phyloP scores from a whole-genome alignment of 2,797 vertebrate species.

The Poecile montanus region DNA sequence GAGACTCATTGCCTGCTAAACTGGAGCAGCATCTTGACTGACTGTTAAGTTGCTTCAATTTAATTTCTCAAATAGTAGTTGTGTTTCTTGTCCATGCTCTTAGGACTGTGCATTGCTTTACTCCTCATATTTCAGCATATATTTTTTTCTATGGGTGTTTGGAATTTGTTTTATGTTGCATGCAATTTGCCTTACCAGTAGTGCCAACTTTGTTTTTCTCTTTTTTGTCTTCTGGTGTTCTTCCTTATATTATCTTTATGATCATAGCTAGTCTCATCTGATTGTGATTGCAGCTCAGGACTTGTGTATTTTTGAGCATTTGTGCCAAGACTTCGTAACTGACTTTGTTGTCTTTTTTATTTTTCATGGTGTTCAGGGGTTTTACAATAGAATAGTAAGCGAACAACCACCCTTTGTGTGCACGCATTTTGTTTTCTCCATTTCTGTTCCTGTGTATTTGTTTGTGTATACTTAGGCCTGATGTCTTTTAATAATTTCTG shows the following conservation, averaged over 20 bases:
- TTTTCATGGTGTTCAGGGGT: neutral
- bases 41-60: neutral
- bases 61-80: neutral
- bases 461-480: neutral
- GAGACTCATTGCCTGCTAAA: neutral
- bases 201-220: neutral
- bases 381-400: neutral
- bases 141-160: neutral
- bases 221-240: neutral
- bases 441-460: neutral
- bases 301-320: neutral
- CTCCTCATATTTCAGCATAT: neutral
- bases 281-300: neutral
- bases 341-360: neutral
- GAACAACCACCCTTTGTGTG: neutral
- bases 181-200: neutral
- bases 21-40: neutral
- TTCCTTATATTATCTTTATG: neutral
- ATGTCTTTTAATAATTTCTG: neutral
- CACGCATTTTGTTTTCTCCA: neutral
- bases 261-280: neutral
- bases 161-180: neutral
- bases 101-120: neutral
- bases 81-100: neutral
- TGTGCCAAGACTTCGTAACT: neutral